Percentiles rank a stretch among this genome's conserved stretches.
These are phyloP conservation scores for Chironex yamaguchii DNA, from an alignment of 30 jellyfish, hydroid and myxozoan genomes.

Conservation along the genomic window DNA sequence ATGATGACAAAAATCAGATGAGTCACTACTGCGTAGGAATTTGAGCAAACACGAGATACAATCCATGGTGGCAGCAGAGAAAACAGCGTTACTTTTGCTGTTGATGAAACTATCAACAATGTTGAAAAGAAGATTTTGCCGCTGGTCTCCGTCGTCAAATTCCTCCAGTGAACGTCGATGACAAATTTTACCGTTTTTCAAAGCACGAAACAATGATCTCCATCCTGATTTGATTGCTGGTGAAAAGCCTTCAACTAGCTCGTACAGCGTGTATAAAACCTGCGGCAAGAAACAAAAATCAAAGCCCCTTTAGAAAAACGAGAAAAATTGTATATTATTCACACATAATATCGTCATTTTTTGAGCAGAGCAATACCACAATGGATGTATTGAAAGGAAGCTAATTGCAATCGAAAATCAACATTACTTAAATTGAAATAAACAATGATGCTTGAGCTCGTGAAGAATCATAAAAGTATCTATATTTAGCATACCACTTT, in stretches of 20 bases:
- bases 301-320: not conserved
- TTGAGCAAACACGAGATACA: slow-evolving; percentile 86
- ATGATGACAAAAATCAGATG: slow-evolving; percentile 39
- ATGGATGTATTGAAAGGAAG: too few species aligned
- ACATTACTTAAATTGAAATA: too few species aligned
- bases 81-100: slow-evolving; percentile 86
- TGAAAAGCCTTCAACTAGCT: slow-evolving; percentile 95
- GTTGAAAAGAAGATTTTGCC: slow-evolving; percentile 85
- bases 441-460: too few species aligned
- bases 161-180: slow-evolving; percentile 85
- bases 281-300: slow-evolving; percentile 4
- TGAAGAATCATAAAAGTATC: too few species aligned
- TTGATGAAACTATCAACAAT: slow-evolving; percentile 85
- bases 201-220: slow-evolving; percentile 93
- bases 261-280: slow-evolving; percentile 96
- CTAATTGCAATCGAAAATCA: too few species aligned
- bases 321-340: not conserved
- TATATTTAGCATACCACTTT: too few species aligned
- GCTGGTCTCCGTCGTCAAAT: slow-evolving; percentile 90
- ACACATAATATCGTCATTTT: too few species aligned
- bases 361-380: too few species aligned
- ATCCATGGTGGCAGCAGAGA: slow-evolving; percentile 93
- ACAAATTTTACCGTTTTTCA: slow-evolving; percentile 86
- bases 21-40: slow-evolving; percentile 68
- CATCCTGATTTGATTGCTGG: slow-evolving; percentile 95